These are phyloP conservation scores for Eupithecia abbreviata DNA, from an alignment of 2,888 invertebrate species.

Conservation along the genomic window DNA sequence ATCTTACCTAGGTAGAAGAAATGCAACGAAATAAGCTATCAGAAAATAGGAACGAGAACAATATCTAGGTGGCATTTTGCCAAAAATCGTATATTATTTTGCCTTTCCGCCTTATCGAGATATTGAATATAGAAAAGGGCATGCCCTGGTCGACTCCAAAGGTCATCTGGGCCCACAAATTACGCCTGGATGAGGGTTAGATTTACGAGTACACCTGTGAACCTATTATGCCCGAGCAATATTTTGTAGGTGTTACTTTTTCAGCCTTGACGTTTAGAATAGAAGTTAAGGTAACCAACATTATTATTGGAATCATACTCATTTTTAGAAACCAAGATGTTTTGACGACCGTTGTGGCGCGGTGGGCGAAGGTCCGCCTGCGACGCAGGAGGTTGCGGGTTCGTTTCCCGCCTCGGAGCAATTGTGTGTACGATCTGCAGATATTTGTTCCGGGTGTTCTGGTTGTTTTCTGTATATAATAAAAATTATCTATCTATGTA, in stretches of 20 bases:
- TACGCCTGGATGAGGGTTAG: constrained; percentile 40
- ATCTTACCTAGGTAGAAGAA: background rate
- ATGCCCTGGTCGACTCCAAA: constrained; percentile 26
- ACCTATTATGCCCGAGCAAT: constrained; percentile 37
- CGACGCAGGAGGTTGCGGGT: too few relatives aligned
- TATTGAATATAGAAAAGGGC: constrained; percentile 34
- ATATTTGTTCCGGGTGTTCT: too few relatives aligned
- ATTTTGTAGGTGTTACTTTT: constrained; percentile 31
- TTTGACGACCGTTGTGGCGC: too few relatives aligned
- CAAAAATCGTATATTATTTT: constrained; percentile 2
- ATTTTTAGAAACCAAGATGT: too few relatives aligned
- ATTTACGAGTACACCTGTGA: constrained; percentile 42
- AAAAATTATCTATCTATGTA: too few relatives aligned
- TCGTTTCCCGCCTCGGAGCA: too few relatives aligned
- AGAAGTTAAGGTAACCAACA: background rate
- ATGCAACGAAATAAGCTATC: background rate
- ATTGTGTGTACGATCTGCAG: too few relatives aligned
- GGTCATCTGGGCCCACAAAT: constrained; percentile 39
- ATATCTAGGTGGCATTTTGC: background rate
- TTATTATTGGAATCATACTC: too few relatives aligned
- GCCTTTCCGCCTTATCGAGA: constrained; percentile 23
- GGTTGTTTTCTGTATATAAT: too few relatives aligned
- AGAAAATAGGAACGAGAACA: background rate
- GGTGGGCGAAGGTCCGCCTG: too few relatives aligned
- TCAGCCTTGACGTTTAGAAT: background rate